These are phyloP conservation scores for Heliangelus exortis DNA, from an alignment of 2,797 vertebrate species.

Conservation along the genomic window DNA sequence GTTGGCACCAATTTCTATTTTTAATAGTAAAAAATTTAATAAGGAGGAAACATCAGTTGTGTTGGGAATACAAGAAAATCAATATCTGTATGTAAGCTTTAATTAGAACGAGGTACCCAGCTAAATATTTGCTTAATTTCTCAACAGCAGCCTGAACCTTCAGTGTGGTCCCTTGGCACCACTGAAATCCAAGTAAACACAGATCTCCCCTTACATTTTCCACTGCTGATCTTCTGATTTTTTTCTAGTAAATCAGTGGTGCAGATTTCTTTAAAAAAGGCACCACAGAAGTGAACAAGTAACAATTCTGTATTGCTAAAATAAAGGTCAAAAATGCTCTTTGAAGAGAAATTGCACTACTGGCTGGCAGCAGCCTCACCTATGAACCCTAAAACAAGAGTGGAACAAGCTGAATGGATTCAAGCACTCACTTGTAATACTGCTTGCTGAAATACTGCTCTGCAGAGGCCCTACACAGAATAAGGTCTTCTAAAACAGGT, in stretches of 20 bases:
- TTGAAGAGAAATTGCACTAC: background rate
- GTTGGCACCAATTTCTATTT: slow-evolving; percentile 45
- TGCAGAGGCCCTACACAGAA: background rate
- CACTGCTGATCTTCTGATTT: background rate
- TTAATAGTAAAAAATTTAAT: background rate
- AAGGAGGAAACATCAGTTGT: background rate
- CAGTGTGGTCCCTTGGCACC: background rate
- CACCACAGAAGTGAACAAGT: background rate
- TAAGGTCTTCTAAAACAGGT: background rate
- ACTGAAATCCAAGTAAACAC: background rate
- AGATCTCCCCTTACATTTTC: background rate
- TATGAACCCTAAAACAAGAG: rapidly evolving
- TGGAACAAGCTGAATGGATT: background rate
- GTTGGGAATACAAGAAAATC: slow-evolving; percentile 47
- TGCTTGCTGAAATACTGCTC: background rate
- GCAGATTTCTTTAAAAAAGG: background rate
- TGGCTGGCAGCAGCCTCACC: background rate
- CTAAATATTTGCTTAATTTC: background rate
- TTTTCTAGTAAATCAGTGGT: background rate
- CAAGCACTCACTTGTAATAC: background rate
- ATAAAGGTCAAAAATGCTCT: background rate
- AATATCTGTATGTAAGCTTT: slow-evolving; percentile 7
- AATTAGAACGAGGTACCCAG: slow-evolving; percentile 29
- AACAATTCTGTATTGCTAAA: background rate
- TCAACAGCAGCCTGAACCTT: background rate